Base-by-base conservation (phyloP, 2,888 invertebrate genomes). In the Parascotia fuliginaria region DNA sequence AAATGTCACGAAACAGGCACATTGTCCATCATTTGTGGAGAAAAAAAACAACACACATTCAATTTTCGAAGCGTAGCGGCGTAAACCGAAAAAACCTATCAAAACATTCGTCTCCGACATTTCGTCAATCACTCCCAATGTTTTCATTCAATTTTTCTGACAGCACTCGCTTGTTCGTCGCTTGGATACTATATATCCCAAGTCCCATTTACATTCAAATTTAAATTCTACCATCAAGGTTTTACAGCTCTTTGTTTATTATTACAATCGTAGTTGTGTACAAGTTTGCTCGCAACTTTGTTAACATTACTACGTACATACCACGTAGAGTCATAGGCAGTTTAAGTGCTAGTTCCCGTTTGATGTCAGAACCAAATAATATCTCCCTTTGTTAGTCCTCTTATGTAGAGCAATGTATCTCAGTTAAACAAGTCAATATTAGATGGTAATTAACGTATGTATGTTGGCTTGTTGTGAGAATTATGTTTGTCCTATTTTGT, bases 61-160 rank as follows among this genome's bases (percentile, higher is more conserved):
- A 68, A 66, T 69, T 65, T 69, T 43, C 55, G 53, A 55, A 42
- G 48, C 55, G 42, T 14, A 19, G 42, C 33, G 40, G 36, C 39
- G 45, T 49, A 56, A 58, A 55, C 55, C 47, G 27, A 54, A 55
- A 37, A 69, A 60, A 42, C 52, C 63, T 62, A 71, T 69, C 63
- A 69, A 71, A 77, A 73, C 69, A 73, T 69, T 71, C 67, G 60
- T 65, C 65, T 67, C 64, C 52, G 55, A 55, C 56, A 55, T 65
- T 65, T 70, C 63, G 73, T 70, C 77, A 75, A 73, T 74, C 75
- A 74, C 67, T 62, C 65, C 34, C 60, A 61, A 58, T 77, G 70
- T 76, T 77, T 71, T 75, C 68, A 71, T 75, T 74, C 67, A 60
- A 75, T 76, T 76, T 76, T 73, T 73, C 55, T 58, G 65, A 61